Evolutionary conservation across 2,113 vertebrate species (phyloP), one percentile per base, ranked within the genome.

Genomic region (Atherinomorus stipes): DNA sequence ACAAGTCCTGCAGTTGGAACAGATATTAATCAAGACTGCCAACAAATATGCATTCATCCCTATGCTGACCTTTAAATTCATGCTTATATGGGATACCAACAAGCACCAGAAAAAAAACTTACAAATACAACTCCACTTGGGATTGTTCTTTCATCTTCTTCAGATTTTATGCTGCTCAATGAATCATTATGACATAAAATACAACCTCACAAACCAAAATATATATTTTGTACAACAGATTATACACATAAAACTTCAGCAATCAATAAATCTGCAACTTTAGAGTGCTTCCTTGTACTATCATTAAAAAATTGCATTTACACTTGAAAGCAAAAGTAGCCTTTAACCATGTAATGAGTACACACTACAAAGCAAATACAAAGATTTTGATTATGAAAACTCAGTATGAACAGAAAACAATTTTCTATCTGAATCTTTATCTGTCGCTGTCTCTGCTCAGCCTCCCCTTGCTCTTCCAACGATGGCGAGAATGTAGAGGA

Each of bases 401-500:
- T 25, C 26, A 12, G 1, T 31, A 47, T 7, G 19, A 47, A 25
- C 28, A 68, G 57, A 64, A 52, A 40, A 11, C 1, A 15, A 26
- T 59, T 42, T 18, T 11, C 58, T 56, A 16, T 52, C 9, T 45
- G 19, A 26, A 54, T 47, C 18, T 40, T n/a, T 11, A 2, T n/a
- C 8, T 16, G 22, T 38, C 26, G 2, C 1, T 59, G 47, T 22
- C 54, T 25, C 15, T 6, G 66, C 69, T 88, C 72, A 90, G 57
- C 79, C 63, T 2, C 80, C 80, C 53, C 80, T 86, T 34, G 79
- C 74, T 69, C 64, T 84, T 47, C 89, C 87, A 16, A 92, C 0
- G 54, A 93, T 85, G 1, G 86, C 64, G 13, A 93, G 86, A 73
- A 93, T 83, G 59, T 89, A 91, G 64, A 93, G 74, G 45, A 93